phyloP scores from a whole-genome alignment of 2,888 invertebrate genomes.

The Drosophila antonietae region DNA sequence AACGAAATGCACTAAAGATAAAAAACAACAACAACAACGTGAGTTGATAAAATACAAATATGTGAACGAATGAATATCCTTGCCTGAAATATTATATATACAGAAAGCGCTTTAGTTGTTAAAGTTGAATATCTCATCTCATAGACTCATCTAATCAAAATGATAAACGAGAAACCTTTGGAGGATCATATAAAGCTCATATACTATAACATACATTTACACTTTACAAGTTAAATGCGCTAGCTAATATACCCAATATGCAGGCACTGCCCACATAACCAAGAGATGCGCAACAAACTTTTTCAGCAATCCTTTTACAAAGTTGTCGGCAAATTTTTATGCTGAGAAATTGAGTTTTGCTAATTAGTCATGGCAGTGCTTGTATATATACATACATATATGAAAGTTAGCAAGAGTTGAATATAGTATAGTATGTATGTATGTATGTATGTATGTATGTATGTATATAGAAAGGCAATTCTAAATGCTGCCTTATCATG shows the following conservation, averaged over 20 bases:
- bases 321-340: slow-evolving; percentile 73
- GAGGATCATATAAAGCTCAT: too few species aligned
- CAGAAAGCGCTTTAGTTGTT: too few species aligned
- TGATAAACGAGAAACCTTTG: too few species aligned
- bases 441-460: background rate
- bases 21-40: slow-evolving; percentile 14
- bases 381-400: slow-evolving; percentile 3
- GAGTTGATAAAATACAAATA: background rate
- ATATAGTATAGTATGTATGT: background rate
- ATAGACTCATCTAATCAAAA: too few species aligned
- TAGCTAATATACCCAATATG: background rate
- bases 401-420: slow-evolving; percentile 19
- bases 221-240: background rate
- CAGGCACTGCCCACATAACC: slow-evolving; percentile 23
- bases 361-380: slow-evolving; percentile 71
- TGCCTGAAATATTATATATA: background rate
- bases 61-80: slow-evolving; percentile 39
- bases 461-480: slow-evolving; percentile 21
- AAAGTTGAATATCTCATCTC: too few species aligned
- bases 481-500: slow-evolving; percentile 57
- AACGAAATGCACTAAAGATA: slow-evolving; percentile 26
- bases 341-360: slow-evolving; percentile 68
- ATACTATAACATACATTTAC: too few species aligned
- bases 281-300: slow-evolving; percentile 43
- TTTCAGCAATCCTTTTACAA: slow-evolving; percentile 70